phyloP scores from a whole-genome alignment of 2,113 vertebrate genomes.

The Urocynchramus pylzowi region DNA sequence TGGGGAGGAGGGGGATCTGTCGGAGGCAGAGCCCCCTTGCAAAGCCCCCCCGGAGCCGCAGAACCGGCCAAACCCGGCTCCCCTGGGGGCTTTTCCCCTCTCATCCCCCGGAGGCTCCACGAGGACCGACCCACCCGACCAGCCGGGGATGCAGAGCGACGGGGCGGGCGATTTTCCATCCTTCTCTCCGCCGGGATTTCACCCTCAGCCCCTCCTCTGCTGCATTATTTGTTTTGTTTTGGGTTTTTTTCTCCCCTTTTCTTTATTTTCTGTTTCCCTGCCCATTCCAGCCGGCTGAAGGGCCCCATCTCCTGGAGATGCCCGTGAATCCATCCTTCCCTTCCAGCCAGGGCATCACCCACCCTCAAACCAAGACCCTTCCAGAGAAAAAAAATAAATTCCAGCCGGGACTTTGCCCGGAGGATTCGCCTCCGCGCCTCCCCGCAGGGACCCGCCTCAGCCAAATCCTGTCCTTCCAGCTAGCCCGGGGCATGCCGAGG shows the following conservation, averaged over 20 bases:
- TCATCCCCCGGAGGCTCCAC: background rate
- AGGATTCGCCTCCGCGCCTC: background rate
- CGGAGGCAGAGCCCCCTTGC: background rate
- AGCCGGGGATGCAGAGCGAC: background rate
- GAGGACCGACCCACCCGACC: background rate
- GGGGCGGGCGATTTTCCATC: rapidly evolving
- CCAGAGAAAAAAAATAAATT: background rate
- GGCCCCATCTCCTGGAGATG: background rate
- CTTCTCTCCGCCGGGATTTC: rapidly evolving
- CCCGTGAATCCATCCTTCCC: background rate
- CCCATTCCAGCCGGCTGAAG: background rate
- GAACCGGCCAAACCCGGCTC: background rate
- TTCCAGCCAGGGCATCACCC: background rate
- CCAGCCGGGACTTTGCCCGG: rapidly evolving
- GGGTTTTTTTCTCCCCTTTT: rapidly evolving
- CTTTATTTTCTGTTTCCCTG: background rate
- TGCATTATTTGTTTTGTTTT: too few species aligned
- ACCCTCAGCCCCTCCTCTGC: background rate
- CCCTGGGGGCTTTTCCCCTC: rapidly evolving
- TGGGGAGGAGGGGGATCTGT: background rate
- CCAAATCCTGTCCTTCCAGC: background rate
- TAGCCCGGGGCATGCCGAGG: rapidly evolving
- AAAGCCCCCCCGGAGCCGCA: background rate
- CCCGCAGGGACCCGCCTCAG: rapidly evolving
- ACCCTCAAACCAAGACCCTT: background rate